phyloP scores from a whole-genome alignment of 2,113 vertebrate species.

The Athene cunicularia region DNA sequence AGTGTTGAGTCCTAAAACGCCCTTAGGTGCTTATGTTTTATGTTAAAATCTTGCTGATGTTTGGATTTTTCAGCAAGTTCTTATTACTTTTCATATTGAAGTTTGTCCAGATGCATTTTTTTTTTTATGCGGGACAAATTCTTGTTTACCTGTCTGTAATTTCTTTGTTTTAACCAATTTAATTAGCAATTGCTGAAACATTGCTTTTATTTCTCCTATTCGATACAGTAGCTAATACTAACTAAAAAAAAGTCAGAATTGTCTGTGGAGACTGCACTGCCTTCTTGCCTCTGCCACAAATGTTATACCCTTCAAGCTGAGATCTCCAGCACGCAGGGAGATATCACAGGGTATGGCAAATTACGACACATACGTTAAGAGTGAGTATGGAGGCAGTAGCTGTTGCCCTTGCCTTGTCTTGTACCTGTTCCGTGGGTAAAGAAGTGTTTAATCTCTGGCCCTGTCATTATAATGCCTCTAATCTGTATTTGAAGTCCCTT shows the following conservation, averaged over 20 bases:
- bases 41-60: neutral
- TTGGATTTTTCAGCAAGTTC: neutral
- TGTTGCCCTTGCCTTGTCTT: neutral
- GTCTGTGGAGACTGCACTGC: neutral
- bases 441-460: constrained; percentile 46
- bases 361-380: neutral
- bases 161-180: neutral
- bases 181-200: neutral
- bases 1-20: neutral
- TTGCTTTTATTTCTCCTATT: neutral
- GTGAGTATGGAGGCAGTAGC: neutral
- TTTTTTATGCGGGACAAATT: neutral
- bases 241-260: neutral
- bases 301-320: neutral
- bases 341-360: neutral
- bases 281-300: neutral
- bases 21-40: neutral
- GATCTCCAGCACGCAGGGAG: neutral
- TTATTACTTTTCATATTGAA: neutral
- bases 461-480: constrained; percentile 12
- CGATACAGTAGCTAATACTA: neutral
- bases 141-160: neutral
- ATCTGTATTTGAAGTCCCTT: neutral
- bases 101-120: neutral
- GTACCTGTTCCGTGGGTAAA: neutral